Conservation (phyloP, 2,797 vertebrate species). For the Argentina silus region DNA sequence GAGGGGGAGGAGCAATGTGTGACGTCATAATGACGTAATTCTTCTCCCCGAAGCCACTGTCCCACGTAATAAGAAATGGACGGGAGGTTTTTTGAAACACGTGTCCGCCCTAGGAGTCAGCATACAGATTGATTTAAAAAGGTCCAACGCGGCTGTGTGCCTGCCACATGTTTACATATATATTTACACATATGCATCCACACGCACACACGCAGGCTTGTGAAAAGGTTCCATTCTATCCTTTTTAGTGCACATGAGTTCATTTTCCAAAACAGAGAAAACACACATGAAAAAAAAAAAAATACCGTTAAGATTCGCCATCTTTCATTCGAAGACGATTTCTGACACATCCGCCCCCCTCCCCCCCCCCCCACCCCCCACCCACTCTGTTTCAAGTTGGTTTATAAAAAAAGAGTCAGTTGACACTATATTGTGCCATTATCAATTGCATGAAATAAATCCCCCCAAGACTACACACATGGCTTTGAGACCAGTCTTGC, state of each 20-base stretch:
- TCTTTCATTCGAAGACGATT: slow-evolving; percentile 61
- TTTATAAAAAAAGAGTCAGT: slow-evolving; percentile 63
- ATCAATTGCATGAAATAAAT: slow-evolving; percentile 74
- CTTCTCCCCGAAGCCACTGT: slow-evolving; percentile 33
- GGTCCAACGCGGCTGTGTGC: slow-evolving; percentile 36
- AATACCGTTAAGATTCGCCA: slow-evolving; percentile 55
- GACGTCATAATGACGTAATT: slow-evolving; percentile 44
- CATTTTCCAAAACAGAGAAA: slow-evolving; percentile 58
- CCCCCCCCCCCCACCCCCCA: slow-evolving; percentile 5
- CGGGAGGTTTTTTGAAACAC: slow-evolving; percentile 51
- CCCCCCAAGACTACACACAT: slow-evolving; percentile 40
- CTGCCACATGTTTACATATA: slow-evolving; percentile 49
- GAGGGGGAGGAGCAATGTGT: slow-evolving; percentile 48
- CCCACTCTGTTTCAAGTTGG: slow-evolving; percentile 54
- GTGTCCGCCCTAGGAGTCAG: slow-evolving; percentile 65
- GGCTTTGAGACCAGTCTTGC: slow-evolving; percentile 53
- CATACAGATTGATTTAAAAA: slow-evolving; percentile 81
- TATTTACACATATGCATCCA: slow-evolving; percentile 42
- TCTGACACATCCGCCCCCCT: slow-evolving; percentile 48
- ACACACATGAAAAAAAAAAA: slow-evolving; percentile 47
- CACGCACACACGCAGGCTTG: slow-evolving; percentile 61
- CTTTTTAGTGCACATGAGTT: slow-evolving; percentile 75
- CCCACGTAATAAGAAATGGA: slow-evolving; percentile 52
- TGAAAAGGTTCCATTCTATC: slow-evolving; percentile 67
- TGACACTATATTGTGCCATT: slow-evolving; percentile 61